A percentile compares a stretch with the other conserved stretches of the same genome.
Conservation (phyloP, 2,888 invertebrate genomes). For the Glomeris marginata region DNA sequence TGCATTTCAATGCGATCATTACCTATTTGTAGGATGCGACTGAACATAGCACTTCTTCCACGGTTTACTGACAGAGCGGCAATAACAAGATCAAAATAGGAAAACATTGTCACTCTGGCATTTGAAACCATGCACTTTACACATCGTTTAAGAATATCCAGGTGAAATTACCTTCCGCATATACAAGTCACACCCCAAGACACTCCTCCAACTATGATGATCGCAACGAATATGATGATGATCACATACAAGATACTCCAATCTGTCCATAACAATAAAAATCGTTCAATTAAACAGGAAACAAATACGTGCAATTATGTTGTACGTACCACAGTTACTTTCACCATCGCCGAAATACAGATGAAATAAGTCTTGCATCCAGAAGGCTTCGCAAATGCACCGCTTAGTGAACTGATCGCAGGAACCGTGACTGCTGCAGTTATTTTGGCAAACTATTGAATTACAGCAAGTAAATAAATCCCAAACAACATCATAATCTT, state of each 20-base stretch:
- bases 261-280: conserved; percentile 37
- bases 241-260: conserved; percentile 91
- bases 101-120: neutral
- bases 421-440: conserved; percentile 75
- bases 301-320: conserved; percentile 3
- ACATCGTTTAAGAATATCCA: no score
- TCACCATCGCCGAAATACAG: conserved; percentile 49
- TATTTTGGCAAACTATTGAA: conserved; percentile 62
- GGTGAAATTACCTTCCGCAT: conserved; percentile 23
- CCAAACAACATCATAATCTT: neutral
- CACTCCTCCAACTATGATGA: conserved; percentile 24
- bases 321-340: conserved; percentile 57
- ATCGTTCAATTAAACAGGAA: neutral
- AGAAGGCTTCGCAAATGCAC: conserved; percentile 86
- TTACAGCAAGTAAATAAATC: neutral
- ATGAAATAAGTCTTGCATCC: conserved; percentile 76
- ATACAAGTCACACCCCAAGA: conserved; percentile 26
- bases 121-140: no score
- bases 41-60: no score
- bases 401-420: conserved; percentile 69
- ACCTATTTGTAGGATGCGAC: no score
- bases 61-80: no score
- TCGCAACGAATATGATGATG: conserved; percentile 35
- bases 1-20: no score
- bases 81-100: neutral